A percentile compares a stretch with the other conserved stretches of the same genome.
phyloP scores from a whole-genome alignment of 2,888 invertebrate species.

The Crioceris asparagi region DNA sequence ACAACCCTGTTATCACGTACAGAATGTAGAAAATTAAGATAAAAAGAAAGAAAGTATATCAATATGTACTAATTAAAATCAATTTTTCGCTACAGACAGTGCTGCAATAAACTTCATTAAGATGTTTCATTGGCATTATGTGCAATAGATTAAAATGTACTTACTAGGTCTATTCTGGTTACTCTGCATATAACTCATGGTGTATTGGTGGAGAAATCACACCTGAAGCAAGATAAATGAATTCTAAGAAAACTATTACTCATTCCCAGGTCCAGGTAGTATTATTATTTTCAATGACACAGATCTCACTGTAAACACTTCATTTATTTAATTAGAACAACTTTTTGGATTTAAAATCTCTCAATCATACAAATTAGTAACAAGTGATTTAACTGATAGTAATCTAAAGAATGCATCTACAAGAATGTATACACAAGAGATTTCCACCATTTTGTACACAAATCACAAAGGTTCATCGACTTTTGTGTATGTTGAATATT shows the following conservation, averaged over 20 bases:
- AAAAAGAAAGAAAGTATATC: too few species aligned
- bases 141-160: slow-evolving; percentile 33
- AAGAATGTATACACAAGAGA: slow-evolving; percentile 15
- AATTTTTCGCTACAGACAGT: slow-evolving; percentile 2
- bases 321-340: neutral
- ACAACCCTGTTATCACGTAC: too few species aligned
- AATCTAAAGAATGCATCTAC: too few species aligned
- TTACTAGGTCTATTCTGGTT: slow-evolving; percentile 76
- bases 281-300: too few species aligned
- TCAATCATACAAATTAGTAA: too few species aligned
- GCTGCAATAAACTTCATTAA: neutral
- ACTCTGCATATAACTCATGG: slow-evolving; percentile 75
- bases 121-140: too few species aligned
- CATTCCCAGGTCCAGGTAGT: slow-evolving; percentile 15
- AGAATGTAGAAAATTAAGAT: too few species aligned
- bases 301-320: too few species aligned
- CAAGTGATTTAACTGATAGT: too few species aligned
- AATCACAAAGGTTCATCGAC: slow-evolving; percentile 27
- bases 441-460: slow-evolving; percentile 33
- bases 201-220: slow-evolving; percentile 35
- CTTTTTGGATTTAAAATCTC: too few species aligned
- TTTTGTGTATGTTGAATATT: slow-evolving; percentile 1
- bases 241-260: slow-evolving; percentile 18
- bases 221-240: slow-evolving; percentile 27
- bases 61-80: too few species aligned